phyloP scores from a whole-genome alignment of 2,888 invertebrate species.

The Sinopyrophorus schimmeli region DNA sequence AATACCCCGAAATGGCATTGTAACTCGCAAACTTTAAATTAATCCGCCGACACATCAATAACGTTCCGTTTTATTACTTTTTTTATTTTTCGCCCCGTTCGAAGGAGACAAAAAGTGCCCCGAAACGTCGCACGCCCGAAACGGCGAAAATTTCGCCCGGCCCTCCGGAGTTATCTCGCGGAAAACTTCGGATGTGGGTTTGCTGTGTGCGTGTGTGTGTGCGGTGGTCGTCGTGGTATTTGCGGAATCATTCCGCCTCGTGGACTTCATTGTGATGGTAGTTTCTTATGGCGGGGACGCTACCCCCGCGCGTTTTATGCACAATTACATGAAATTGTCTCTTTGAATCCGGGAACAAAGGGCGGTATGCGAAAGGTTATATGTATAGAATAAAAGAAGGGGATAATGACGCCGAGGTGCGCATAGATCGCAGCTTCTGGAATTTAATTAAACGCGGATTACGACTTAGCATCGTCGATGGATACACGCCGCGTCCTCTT shows the following conservation, averaged over 20 bases:
- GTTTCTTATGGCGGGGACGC: constrained; percentile 39
- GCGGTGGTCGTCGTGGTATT: constrained; percentile 47
- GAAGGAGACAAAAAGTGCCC: too few species aligned
- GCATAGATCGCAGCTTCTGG: constrained; percentile 48
- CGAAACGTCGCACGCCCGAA: too few species aligned
- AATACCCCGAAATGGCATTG: constrained; percentile 48
- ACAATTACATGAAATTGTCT: constrained; percentile 53
- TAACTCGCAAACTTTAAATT: constrained; percentile 52
- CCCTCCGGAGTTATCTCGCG: too few species aligned
- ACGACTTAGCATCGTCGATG: constrained; percentile 40
- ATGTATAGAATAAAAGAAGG: constrained; percentile 55
- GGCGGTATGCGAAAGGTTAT: constrained; percentile 55
- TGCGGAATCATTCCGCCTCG: constrained; percentile 51
- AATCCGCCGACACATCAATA: constrained; percentile 47
- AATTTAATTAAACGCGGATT: constrained; percentile 57
- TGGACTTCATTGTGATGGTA: constrained; percentile 48
- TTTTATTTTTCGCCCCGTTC: too few species aligned
- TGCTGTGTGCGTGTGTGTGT: too few species aligned
- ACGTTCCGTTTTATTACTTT: too few species aligned
- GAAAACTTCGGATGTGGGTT: too few species aligned
- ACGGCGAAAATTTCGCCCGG: too few species aligned
- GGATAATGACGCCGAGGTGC: constrained; percentile 53
- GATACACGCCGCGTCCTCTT: constrained; percentile 30
- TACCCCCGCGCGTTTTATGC: constrained; percentile 50
- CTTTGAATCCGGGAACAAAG: constrained; percentile 50